Evolutionary conservation across 2,888 invertebrate species (phyloP).

Genomic region (Cataglyphis albicans): DNA sequence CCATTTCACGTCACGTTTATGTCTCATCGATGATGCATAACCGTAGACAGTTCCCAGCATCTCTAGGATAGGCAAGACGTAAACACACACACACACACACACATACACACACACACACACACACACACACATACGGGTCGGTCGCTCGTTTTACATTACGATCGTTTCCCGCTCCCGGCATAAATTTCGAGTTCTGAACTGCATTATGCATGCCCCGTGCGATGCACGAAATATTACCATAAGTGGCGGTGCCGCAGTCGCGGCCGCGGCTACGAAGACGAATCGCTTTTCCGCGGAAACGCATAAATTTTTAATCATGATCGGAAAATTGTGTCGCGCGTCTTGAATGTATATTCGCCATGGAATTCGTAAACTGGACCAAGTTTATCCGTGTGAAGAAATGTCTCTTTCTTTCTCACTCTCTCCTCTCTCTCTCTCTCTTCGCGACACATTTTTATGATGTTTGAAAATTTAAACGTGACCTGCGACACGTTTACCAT

Average conservation of each 20-base stretch:
- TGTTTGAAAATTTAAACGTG: conserved; percentile 18
- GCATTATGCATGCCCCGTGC: conserved; percentile 66
- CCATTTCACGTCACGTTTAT: conserved; percentile 49
- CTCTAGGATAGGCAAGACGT: conserved; percentile 59
- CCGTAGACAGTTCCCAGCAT: conserved; percentile 63
- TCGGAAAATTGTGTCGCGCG: conserved; percentile 12
- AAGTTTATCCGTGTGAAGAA: not conserved
- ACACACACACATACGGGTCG: conserved; percentile 38
- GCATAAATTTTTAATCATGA: conserved; percentile 33
- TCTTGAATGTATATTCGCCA: not conserved
- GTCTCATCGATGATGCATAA: conserved; percentile 57
- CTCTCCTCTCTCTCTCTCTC: too few relatives aligned
- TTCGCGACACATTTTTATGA: not conserved
- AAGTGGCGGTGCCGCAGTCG: conserved; percentile 53
- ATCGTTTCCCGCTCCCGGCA: conserved; percentile 52
- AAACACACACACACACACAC: too few relatives aligned
- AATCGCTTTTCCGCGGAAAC: conserved; percentile 38
- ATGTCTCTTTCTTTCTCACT: too few relatives aligned
- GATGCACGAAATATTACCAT: conserved; percentile 71
- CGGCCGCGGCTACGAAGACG: conserved; percentile 44
- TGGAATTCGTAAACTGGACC: conserved; percentile 3
- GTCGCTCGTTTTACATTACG: conserved; percentile 56
- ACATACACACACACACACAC: too few relatives aligned
- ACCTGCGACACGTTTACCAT: not conserved
- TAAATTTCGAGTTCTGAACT: conserved; percentile 66